phyloP scores from a whole-genome alignment of 2,888 invertebrate genomes.

The Lysandra bellargus region DNA sequence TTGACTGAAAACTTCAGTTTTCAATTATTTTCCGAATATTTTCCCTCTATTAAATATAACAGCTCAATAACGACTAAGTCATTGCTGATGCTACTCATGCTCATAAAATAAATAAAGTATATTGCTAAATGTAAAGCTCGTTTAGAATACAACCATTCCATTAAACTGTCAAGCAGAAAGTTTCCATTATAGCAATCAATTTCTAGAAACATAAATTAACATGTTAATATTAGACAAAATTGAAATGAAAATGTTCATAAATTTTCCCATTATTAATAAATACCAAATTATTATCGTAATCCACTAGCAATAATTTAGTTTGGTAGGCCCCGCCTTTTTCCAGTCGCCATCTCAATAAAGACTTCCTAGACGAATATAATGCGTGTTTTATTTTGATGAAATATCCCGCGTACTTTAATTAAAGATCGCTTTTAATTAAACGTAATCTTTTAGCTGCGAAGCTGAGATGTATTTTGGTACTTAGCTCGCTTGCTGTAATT shows the following conservation, averaged over 20 bases:
- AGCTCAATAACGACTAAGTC: no score
- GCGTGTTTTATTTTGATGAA: constrained; percentile 69
- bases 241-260: not conserved
- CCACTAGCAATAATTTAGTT: constrained; percentile 37
- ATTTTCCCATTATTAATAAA: constrained; percentile 9
- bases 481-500: constrained; percentile 43
- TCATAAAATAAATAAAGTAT: not conserved
- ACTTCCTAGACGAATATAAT: constrained; percentile 69
- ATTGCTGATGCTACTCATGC: no score
- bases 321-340: constrained; percentile 70
- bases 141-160: not conserved
- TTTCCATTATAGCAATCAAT: not conserved
- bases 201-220: not conserved
- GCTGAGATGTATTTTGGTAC: constrained; percentile 52
- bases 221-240: constrained; percentile 3
- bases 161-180: not conserved
- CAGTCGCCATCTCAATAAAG: constrained; percentile 78
- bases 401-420: constrained; percentile 68
- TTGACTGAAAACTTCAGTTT: no score
- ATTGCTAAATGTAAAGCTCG: not conserved
- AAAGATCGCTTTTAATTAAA: constrained; percentile 75
- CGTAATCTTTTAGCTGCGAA: constrained; percentile 62
- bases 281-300: constrained; percentile 14
- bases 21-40: no score
- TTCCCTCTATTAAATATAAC: no score